These are phyloP conservation scores for Hypena proboscidalis DNA, from an alignment of 2,888 invertebrate species.

Conservation along the genomic window DNA sequence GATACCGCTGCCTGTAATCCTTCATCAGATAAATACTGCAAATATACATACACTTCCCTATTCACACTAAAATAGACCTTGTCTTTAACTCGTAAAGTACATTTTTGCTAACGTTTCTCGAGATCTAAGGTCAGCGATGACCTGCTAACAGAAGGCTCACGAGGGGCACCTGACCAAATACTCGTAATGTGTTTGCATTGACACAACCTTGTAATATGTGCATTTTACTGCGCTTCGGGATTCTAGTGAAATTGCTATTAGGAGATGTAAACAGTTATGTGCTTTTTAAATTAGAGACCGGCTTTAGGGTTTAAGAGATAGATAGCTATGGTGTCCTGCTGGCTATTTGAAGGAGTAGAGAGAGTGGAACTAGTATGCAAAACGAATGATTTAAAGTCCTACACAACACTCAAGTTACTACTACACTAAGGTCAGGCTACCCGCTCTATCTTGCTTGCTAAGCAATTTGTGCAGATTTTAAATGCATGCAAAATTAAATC, in stretches of 20 bases:
- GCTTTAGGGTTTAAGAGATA: no score
- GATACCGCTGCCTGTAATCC: slow-evolving; percentile 31
- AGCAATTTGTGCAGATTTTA: no score
- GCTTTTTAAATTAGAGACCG: no score
- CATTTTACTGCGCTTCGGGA: neutral
- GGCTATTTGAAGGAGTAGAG: no score
- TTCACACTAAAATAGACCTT: slow-evolving; percentile 13
- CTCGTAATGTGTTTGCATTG: slow-evolving; percentile 29
- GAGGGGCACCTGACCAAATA: slow-evolving; percentile 37
- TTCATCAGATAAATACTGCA: slow-evolving; percentile 20
- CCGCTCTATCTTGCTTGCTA: no score
- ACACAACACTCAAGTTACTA: no score
- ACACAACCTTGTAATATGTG: slow-evolving; percentile 10
- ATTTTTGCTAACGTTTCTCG: slow-evolving; percentile 2
- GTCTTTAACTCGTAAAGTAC: slow-evolving; percentile 9
- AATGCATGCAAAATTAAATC: no score
- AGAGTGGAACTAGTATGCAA: no score
- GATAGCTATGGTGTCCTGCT: no score
- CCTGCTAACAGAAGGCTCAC: slow-evolving; percentile 18
- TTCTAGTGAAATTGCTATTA: neutral
- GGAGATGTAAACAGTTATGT: neutral
- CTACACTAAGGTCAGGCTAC: no score
- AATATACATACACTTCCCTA: slow-evolving; percentile 7
- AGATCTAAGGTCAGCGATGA: slow-evolving; percentile 20
- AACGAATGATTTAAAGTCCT: no score